These are phyloP conservation scores for Actinostola sp. DNA, from an alignment of 92 coral and sea anemone genomes.

Conservation along the genomic window DNA sequence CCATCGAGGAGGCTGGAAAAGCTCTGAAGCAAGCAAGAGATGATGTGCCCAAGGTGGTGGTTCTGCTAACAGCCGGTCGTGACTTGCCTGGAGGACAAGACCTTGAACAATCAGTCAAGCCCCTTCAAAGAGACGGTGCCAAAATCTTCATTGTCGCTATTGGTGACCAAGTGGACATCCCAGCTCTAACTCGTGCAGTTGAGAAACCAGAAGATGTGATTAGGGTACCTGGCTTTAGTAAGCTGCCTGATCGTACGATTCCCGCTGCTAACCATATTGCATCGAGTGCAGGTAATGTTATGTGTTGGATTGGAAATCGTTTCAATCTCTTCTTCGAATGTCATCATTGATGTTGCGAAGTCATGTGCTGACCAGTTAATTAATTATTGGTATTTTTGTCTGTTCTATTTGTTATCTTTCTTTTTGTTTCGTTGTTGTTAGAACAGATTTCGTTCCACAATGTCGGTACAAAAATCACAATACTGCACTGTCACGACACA, in stretches of 20 bases:
- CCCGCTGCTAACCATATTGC: constrained; percentile 8
- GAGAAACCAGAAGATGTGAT: constrained; percentile 41
- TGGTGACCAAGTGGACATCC: constrained; percentile 50
- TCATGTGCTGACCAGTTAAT: too few relatives aligned
- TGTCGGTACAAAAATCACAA: too few relatives aligned
- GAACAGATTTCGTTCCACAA: too few relatives aligned
- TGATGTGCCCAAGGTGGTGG: constrained; percentile 61
- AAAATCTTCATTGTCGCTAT: constrained; percentile 66
- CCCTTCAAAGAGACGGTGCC: constrained; percentile 62
- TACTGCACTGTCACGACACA: too few relatives aligned
- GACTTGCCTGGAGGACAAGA: constrained; percentile 49
- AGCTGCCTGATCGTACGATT: constrained; percentile 3
- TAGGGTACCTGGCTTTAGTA: constrained; percentile 17
- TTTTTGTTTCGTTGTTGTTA: too few relatives aligned
- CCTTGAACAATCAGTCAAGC: constrained; percentile 55
- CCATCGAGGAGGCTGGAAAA: constrained; percentile 47
- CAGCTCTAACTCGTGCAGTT: constrained; percentile 34
- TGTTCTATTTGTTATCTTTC: too few relatives aligned
- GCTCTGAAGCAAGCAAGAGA: constrained; percentile 51
- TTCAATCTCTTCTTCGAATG: too few relatives aligned
- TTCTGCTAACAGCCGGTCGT: constrained; percentile 59
- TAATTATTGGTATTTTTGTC: too few relatives aligned
- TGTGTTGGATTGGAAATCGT: too few relatives aligned
- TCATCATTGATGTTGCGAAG: too few relatives aligned
- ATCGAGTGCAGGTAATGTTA: constrained; percentile 14